These are phyloP conservation scores for Barypeithes pellucidus DNA, from an alignment of 2,888 invertebrate genomes.

Conservation along the genomic window DNA sequence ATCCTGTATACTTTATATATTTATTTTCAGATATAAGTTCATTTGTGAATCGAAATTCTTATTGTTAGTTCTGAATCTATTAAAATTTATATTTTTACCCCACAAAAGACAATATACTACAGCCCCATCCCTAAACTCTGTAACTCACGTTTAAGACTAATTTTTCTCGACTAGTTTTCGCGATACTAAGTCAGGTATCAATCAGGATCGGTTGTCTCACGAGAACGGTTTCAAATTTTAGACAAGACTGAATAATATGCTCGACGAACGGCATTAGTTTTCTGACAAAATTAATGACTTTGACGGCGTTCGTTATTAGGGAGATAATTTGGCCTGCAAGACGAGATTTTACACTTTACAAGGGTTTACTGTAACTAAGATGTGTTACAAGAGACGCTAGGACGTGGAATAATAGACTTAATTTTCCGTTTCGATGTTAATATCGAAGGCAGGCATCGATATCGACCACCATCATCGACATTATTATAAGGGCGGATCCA, in stretches of 20 bases:
- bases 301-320: conserved; percentile 48
- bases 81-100: no score
- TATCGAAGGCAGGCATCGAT: no score
- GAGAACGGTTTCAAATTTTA: conserved; percentile 41
- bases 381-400: conserved; percentile 30
- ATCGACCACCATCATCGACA: no score
- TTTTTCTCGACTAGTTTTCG: conserved; percentile 23
- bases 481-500: no score
- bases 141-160: conserved; percentile 5
- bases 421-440: not conserved
- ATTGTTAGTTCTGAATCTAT: no score
- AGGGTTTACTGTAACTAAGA: conserved; percentile 37
- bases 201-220: conserved; percentile 42
- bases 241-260: conserved; percentile 49
- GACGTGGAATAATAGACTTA: conserved; percentile 27
- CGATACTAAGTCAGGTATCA: conserved; percentile 40
- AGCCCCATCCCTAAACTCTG: no score
- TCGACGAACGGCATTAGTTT: conserved; percentile 49
- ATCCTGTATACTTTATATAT: no score
- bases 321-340: conserved; percentile 48
- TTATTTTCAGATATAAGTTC: no score
- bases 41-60: no score
- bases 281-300: conserved; percentile 53
- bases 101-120: no score
- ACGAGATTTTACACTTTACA: conserved; percentile 44